Base-by-base conservation (phyloP, 2,113 vertebrate species). In the rat (Rattus norvegicus) region DNA sequence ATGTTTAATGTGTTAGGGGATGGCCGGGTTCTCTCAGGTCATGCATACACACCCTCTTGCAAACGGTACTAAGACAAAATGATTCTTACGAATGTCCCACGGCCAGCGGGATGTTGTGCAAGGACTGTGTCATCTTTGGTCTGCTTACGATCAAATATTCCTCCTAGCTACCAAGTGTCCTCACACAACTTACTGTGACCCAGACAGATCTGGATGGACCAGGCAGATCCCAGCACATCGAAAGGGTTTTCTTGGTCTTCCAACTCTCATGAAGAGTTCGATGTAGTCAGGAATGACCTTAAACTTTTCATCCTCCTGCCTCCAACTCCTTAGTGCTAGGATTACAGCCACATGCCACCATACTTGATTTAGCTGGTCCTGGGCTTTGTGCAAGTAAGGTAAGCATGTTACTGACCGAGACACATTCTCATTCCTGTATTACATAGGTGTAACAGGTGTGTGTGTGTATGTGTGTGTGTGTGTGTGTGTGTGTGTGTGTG, bases 71-170 rank as follows among this genome's bases (percentile, higher is more conserved):
- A 99, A 98, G 99, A 99, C 89, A 99, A 85, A 6, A 99, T 99
- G 77, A 99, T 99, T 98, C 99, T 99, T 97, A 99, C 97, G 98
- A 99, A 99, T 4, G 2, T 54, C n/a, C 63, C n/a, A 67, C 63
- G 26, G 73, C n/a, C n/a, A 67, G 17, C 6, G 28, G 56, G 36
- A 88, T 2, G 73, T 4, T 47, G 49, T 0, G 4, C 65, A 72
- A 88, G 33, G 22, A 4, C 20, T 26, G 11, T 77, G 77, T 67
- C 12, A 26, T 14, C 36, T 33, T 33, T 49, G 33, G 3, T 87
- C 19, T 65, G 16, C 12, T 59, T n/a, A 89, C 4, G 39, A 61
- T 16, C 43, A 49, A 67, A 65, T 33, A 52, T 65, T 28, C 39
- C 26, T 28, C 39, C 26, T 24, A n/a, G 72, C 30, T 33, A 69